phyloP scores from a whole-genome alignment of 2,113 vertebrate genomes.

The Nycticebus coucang region DNA sequence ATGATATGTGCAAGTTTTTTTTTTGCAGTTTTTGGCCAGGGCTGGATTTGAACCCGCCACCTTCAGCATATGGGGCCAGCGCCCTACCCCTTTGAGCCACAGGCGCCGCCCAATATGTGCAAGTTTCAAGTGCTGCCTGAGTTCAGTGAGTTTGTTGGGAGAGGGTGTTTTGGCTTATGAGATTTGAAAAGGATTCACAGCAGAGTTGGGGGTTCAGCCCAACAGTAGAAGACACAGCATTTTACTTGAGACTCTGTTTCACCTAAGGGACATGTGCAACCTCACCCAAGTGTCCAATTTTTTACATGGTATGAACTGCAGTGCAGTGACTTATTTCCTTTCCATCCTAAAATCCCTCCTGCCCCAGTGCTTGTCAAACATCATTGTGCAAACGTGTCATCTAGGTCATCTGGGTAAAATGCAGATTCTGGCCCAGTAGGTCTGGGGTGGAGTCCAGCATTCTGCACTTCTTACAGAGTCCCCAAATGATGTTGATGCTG shows the following conservation, averaged over 20 bases:
- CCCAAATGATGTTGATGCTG: accelerated
- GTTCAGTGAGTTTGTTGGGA: not conserved
- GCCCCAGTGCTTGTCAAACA: accelerated
- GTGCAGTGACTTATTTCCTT: not conserved
- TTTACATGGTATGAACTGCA: accelerated
- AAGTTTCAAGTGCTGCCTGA: accelerated
- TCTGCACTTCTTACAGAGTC: too few relatives aligned
- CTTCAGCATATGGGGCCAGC: too few relatives aligned
- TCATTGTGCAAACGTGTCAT: accelerated
- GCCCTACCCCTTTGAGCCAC: too few relatives aligned
- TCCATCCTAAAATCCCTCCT: accelerated
- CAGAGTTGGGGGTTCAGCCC: not conserved
- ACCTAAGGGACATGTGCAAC: accelerated
- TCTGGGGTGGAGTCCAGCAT: too few relatives aligned
- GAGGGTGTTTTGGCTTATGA: not conserved
- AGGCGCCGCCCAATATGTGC: too few relatives aligned
- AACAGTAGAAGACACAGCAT: accelerated
- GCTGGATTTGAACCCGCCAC: too few relatives aligned
- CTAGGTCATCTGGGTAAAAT: not conserved
- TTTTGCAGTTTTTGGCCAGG: too few relatives aligned
- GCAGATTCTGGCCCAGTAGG: not conserved
- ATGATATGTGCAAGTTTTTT: accelerated
- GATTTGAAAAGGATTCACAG: not conserved
- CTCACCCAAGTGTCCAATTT: accelerated
- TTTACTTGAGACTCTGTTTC: not conserved